phyloP scores from a whole-genome alignment of 2,888 invertebrate species.

The Brenthis ino region DNA sequence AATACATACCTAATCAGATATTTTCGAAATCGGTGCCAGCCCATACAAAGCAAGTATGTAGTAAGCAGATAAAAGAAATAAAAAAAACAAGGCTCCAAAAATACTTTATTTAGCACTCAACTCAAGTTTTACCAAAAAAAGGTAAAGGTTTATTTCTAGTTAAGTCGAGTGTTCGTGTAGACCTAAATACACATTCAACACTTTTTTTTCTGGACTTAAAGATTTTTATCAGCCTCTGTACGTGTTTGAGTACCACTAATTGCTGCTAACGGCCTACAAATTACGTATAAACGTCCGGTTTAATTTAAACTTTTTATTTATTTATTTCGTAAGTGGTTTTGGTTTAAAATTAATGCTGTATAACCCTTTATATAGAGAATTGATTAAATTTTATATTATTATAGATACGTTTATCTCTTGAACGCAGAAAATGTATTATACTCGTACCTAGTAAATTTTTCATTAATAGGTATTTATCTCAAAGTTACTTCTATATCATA shows the following conservation, averaged over 20 bases:
- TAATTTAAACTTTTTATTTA: slow-evolving; percentile 3
- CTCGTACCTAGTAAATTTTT: no score
- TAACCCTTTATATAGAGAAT: not conserved
- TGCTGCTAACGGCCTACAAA: slow-evolving; percentile 8
- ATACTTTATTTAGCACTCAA: no score
- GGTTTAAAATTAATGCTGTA: not conserved
- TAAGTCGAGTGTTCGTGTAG: not conserved
- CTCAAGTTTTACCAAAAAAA: not conserved
- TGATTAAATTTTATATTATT: no score
- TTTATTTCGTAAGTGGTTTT: not conserved
- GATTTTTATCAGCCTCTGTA: slow-evolving; percentile 9
- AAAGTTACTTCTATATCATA: no score
- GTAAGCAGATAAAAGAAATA: no score
- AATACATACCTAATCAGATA: no score
- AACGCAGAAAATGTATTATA: no score
- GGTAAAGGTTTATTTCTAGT: not conserved
- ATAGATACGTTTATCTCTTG: no score
- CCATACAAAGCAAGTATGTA: no score
- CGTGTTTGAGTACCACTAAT: slow-evolving; percentile 14
- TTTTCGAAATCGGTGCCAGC: no score
- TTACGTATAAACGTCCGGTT: slow-evolving; percentile 6
- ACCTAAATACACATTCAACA: slow-evolving; percentile 6
- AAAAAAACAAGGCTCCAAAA: no score
- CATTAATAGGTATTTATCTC: no score
- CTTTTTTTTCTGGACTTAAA: slow-evolving; percentile 4